These are phyloP conservation scores for Dryococelus australis DNA, from an alignment of 2,888 invertebrate genomes.

Conservation along the genomic window DNA sequence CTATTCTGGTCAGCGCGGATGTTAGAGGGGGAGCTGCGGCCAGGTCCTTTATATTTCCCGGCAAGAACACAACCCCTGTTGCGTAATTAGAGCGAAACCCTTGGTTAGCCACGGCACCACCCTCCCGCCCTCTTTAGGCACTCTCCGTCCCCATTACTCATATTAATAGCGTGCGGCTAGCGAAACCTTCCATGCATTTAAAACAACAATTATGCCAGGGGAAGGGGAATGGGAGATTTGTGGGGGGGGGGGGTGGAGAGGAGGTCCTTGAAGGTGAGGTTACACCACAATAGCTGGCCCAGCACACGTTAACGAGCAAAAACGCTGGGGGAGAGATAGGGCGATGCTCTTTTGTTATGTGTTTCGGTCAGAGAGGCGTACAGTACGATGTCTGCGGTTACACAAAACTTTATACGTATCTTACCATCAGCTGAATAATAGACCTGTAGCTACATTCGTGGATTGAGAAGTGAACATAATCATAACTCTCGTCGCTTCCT, in stretches of 20 bases:
- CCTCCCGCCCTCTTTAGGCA: background rate
- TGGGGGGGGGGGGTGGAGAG: background rate
- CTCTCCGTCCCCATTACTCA: background rate
- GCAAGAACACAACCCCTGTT: background rate
- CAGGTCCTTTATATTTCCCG: background rate
- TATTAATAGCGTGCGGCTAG: background rate
- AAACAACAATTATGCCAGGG: background rate
- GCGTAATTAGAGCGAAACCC: slow-evolving; percentile 16
- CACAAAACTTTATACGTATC: too few species aligned
- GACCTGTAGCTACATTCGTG: too few species aligned
- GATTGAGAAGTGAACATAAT: too few species aligned
- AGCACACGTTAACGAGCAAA: slow-evolving; percentile 1
- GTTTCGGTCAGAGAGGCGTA: too few species aligned
- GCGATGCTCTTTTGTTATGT: background rate
- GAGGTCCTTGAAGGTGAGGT: background rate
- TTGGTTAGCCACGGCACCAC: background rate
- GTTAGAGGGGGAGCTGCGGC: background rate
- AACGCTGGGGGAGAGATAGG: background rate
- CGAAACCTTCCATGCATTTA: background rate
- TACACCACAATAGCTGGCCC: background rate
- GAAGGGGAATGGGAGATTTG: too few species aligned
- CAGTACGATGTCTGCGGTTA: too few species aligned
- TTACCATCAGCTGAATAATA: too few species aligned
- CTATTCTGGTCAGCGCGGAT: background rate
- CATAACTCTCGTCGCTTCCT: too few species aligned